Evolutionary conservation across 2,797 vertebrate genomes (phyloP).

Genomic region (Cossypha polioptera): DNA sequence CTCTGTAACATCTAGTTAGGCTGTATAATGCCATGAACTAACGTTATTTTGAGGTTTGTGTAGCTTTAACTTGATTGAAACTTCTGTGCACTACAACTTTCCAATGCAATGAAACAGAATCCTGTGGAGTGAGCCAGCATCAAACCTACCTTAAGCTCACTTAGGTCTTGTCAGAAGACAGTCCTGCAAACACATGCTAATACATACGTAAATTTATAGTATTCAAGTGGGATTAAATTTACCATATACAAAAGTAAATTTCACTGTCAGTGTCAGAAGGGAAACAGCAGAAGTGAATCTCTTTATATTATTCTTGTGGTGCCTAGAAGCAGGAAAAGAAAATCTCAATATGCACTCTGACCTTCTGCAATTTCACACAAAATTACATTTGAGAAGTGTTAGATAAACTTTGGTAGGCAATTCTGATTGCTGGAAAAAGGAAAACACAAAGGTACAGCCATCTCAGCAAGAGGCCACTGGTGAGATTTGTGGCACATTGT

Average conservation of each 20-base stretch:
- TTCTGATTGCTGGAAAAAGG: neutral
- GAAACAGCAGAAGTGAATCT: neutral
- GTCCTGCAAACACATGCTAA: neutral
- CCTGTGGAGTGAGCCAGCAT: neutral
- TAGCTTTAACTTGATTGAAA: neutral
- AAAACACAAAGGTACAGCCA: neutral
- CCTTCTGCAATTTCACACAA: neutral
- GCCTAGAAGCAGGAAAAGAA: neutral
- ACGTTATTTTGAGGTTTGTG: neutral
- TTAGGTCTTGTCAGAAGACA: neutral
- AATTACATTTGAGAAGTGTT: neutral
- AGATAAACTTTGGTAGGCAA: neutral
- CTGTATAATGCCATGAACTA: neutral
- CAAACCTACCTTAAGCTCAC: neutral
- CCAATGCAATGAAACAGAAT: neutral
- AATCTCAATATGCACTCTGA: neutral
- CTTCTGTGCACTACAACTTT: neutral
- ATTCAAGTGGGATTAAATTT: neutral
- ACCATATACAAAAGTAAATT: neutral
- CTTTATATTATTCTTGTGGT: neutral
- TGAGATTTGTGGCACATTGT: rapidly evolving
- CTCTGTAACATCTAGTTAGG: neutral
- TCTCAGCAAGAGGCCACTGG: neutral
- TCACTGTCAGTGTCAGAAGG: neutral
- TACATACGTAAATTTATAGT: neutral